Base-by-base conservation (phyloP, 2,888 invertebrate species). In the Ametastegia equiseti region DNA sequence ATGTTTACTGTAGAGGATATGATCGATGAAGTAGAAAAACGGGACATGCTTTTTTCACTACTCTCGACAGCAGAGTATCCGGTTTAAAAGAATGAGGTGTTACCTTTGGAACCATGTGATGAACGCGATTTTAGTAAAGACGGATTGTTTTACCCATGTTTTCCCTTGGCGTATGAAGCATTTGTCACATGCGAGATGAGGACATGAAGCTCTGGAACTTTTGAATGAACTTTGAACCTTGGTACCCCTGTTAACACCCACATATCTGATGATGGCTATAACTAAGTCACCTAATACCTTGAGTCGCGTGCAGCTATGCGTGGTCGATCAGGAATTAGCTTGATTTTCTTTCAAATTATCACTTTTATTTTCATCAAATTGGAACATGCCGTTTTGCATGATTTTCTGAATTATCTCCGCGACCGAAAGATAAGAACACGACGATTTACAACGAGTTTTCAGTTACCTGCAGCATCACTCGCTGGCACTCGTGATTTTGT, bases 131-230 rank as follows among this genome's bases (percentile, higher is more conserved):
- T 80, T 54, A 57, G 57, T 67, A 57, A 19, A 80, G 57, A 60
- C 60, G 57, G 42, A 60, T 77, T 77, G 36, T 77, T 36, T 77
- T 77, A 77, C 77, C 77, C 77, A 60, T 77, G 77, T 23, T 77
- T 60, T 60, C 77, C 77, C 42, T 60, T 77, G 77, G 77, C 77
- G 57, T 60, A 77, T 77, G 77, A 77, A 77, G 77, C 77, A 77
- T 77, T 77, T 77, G 77, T 57, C 77, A 27, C 77, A 77, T 77
- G 77, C 36, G 77, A 77, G 77, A 36, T 60, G 77, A 77, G 60
- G 77, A 60, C 77, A 77, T 77, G 77, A 60, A 77, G 77, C 60
- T 77, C 77, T 77, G 77, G 77, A 77, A 77, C 77, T 77, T 60
- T 60, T 30, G 60, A 77, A 77, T 77, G 77, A 77, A 77, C 60